These are phyloP conservation scores for Labroides dimidiatus DNA, from an alignment of 2,797 vertebrate genomes.

Conservation along the genomic window DNA sequence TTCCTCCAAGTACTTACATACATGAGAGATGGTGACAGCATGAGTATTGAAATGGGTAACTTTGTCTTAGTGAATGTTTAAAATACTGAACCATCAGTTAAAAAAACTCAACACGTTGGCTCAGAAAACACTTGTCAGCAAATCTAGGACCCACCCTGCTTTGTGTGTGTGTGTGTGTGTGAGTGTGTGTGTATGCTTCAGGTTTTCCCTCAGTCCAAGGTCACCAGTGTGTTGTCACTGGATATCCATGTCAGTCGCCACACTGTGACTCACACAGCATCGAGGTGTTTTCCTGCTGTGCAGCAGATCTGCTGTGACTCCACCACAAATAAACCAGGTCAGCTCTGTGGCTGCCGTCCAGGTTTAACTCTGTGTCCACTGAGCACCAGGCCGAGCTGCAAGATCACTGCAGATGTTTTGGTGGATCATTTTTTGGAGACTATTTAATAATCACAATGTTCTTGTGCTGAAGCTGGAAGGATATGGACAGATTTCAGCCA, in stretches of 20 bases:
- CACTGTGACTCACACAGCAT: constrained; percentile 48
- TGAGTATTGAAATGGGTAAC: neutral
- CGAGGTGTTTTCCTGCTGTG: constrained; percentile 55
- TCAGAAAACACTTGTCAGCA: constrained; percentile 55
- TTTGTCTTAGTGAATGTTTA: constrained; percentile 23
- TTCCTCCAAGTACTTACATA: constrained; percentile 2
- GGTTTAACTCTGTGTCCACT: constrained; percentile 31
- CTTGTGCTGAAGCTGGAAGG: constrained; percentile 23
- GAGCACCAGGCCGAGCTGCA: constrained; percentile 13
- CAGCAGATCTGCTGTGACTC: constrained; percentile 20
- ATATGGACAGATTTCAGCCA: constrained; percentile 22
- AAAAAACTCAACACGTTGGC: constrained; percentile 18
- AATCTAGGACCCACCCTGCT: constrained; percentile 12
- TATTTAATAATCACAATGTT: constrained; percentile 48
- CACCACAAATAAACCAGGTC: constrained; percentile 26
- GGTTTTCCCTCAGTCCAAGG: constrained; percentile 54
- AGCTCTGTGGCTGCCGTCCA: constrained; percentile 33
- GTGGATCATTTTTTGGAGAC: constrained; percentile 42
- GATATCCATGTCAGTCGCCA: constrained; percentile 31
- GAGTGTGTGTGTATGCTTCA: constrained; percentile 8
- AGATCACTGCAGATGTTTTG: constrained; percentile 48
- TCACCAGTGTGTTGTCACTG: constrained; percentile 44
- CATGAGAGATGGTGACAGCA: constrained; percentile 21
- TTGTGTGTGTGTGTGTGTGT: constrained; percentile 3
- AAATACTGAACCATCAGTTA: constrained; percentile 18